phyloP scores from a whole-genome alignment of 2,113 vertebrate species.

The Lagopus leucura region DNA sequence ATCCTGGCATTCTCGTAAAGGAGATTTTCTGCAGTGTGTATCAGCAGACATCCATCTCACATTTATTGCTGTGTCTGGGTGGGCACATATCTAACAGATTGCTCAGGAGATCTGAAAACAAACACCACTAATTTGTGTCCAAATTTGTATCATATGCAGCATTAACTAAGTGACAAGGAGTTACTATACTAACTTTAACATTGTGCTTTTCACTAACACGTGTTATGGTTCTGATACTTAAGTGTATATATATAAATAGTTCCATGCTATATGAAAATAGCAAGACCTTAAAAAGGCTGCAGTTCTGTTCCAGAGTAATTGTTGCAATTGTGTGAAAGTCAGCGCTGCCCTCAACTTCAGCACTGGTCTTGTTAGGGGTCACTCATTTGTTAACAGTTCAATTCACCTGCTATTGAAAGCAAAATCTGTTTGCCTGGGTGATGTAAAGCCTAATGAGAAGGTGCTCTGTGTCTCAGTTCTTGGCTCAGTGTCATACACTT shows the following conservation, averaged over 20 bases:
- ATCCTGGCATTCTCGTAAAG: neutral
- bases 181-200: neutral
- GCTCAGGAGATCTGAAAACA: neutral
- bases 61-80: neutral
- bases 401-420: neutral
- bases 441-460: neutral
- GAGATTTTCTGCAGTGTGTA: neutral
- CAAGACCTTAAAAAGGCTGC: neutral
- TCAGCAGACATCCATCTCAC: neutral
- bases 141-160: neutral
- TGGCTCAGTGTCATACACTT: neutral
- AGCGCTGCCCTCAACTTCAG: neutral
- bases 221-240: no score
- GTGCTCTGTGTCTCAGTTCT: neutral
- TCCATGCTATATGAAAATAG: neutral
- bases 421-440: neutral
- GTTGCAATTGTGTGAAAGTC: neutral
- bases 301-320: neutral
- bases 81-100: neutral
- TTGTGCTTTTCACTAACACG: no score
- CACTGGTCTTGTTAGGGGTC: neutral
- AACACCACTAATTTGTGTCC: neutral
- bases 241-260: no score
- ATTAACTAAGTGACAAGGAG: neutral
- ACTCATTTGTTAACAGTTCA: neutral